Evolutionary conservation across 2,113 vertebrate species (phyloP).

Genomic region (Oncorhynchus tshawytscha): DNA sequence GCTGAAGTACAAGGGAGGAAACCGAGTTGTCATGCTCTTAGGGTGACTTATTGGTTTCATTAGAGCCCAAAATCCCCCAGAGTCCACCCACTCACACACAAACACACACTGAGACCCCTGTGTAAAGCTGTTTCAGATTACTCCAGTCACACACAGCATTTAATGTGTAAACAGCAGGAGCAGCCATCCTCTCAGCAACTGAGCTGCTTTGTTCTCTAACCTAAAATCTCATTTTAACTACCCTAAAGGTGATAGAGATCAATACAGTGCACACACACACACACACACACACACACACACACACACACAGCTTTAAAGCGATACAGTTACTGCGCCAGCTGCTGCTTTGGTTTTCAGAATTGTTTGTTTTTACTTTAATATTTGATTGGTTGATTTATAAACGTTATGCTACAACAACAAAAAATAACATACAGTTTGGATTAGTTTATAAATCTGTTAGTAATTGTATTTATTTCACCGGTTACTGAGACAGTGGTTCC

Average conservation of each 20-base stretch:
- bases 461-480: too few relatives aligned
- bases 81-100: constrained; percentile 20
- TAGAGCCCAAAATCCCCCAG: not conserved
- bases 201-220: constrained; percentile 49
- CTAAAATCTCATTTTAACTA: constrained; percentile 50
- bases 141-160: constrained; percentile 5
- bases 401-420: too few relatives aligned
- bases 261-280: not conserved
- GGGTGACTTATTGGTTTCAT: too few relatives aligned
- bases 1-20: too few relatives aligned
- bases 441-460: too few relatives aligned
- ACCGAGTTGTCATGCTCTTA: too few relatives aligned
- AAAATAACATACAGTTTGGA: too few relatives aligned
- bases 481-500: too few relatives aligned
- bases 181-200: constrained; percentile 38
- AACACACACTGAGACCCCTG: not conserved
- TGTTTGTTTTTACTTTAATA: too few relatives aligned
- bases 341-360: too few relatives aligned
- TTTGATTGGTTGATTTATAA: too few relatives aligned
- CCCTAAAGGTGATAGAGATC: constrained; percentile 14
- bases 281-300: not conserved
- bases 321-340: not conserved
- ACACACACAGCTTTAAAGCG: constrained; percentile 9
- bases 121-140: too few relatives aligned
- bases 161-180: constrained; percentile 47